Conservation (phyloP, 2,888 invertebrate genomes). For the Oxyteleia sp. region DNA sequence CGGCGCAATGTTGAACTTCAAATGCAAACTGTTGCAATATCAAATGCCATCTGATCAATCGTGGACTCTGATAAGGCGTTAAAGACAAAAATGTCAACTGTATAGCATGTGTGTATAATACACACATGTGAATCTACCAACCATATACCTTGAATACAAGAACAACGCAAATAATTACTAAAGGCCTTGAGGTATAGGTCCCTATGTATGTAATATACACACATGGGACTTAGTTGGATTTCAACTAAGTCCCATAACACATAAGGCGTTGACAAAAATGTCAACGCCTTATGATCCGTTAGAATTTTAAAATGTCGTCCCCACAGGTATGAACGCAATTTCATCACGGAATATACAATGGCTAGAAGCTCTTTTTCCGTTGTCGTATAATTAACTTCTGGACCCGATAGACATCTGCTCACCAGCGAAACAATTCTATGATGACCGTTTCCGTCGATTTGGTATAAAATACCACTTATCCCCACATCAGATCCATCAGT, state of each 20-base stretch:
- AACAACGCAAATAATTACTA: too few species aligned
- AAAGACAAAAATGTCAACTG: not conserved
- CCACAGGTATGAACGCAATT: not conserved
- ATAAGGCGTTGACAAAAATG: not conserved
- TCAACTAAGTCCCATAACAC: too few species aligned
- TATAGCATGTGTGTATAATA: too few species aligned
- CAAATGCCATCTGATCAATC: not conserved
- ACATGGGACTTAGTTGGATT: too few species aligned
- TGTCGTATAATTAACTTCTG: too few species aligned
- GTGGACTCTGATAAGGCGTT: not conserved
- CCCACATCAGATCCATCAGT: slow-evolving; percentile 44
- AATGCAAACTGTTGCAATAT: not conserved
- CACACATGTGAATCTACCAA: too few species aligned
- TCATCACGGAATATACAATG: too few species aligned
- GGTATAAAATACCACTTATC: slow-evolving; percentile 37
- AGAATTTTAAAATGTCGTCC: not conserved
- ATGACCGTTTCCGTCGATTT: slow-evolving; percentile 12
- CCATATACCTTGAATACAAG: too few species aligned
- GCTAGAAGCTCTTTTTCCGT: too few species aligned
- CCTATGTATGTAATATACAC: too few species aligned
- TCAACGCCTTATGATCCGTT: not conserved
- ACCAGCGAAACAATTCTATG: slow-evolving; percentile 28
- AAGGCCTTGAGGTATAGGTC: too few species aligned
- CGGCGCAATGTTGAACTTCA: not conserved
- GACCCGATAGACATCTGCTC: not conserved